These are phyloP conservation scores for Mormyrus hasselquistii DNA, from an alignment of 2,797 vertebrate genomes.

Conservation along the genomic window DNA sequence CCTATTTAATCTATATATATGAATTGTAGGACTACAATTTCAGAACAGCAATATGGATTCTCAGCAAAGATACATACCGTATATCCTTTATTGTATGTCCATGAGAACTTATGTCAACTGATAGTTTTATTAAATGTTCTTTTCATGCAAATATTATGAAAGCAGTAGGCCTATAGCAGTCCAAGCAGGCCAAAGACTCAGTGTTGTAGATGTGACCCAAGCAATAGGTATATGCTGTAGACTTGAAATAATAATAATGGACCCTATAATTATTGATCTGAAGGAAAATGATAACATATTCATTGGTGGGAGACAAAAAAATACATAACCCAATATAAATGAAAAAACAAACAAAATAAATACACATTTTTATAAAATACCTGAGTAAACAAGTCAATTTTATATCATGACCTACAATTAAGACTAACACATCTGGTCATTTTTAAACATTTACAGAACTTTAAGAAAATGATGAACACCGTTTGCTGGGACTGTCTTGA, in stretches of 20 bases:
- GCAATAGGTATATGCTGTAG: conserved; percentile 50
- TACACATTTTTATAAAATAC: conserved; percentile 53
- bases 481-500: conserved; percentile 23
- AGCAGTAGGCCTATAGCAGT: conserved; percentile 39
- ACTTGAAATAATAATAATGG: conserved; percentile 39
- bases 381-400: conserved; percentile 45
- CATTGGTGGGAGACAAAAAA: conserved; percentile 46
- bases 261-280: conserved; percentile 29
- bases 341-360: conserved; percentile 45
- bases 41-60: neutral
- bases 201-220: conserved; percentile 50
- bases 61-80: neutral
- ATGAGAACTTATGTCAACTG: neutral
- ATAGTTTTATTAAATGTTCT: conserved; percentile 16
- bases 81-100: neutral
- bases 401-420: conserved; percentile 50
- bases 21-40: neutral
- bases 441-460: conserved; percentile 31
- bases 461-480: conserved; percentile 20
- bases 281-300: conserved; percentile 52
- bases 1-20: neutral
- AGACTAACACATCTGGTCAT: conserved; percentile 42
- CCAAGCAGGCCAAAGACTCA: conserved; percentile 51
- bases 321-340: conserved; percentile 48
- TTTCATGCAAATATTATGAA: conserved; percentile 37